Conservation (phyloP, 1,140 invertebrate genomes). For the Aphis gossypii region DNA sequence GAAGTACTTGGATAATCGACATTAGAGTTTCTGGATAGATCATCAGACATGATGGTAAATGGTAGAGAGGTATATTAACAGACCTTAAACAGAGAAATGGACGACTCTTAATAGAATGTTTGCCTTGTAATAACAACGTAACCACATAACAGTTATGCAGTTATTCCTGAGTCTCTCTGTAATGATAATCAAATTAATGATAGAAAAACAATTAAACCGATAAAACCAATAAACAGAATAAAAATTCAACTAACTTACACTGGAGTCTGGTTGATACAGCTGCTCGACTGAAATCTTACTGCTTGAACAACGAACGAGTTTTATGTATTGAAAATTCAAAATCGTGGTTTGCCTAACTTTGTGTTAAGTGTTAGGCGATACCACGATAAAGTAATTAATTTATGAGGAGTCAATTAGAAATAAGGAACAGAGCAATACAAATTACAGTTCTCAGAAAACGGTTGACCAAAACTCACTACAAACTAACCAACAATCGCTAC, state of each 20-base stretch:
- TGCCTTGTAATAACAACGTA: not conserved
- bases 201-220: not conserved
- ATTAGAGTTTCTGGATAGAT: not conserved
- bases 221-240: not conserved
- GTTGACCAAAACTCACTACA: too few relatives aligned
- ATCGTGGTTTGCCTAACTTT: not conserved
- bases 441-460: too few relatives aligned
- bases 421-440: too few relatives aligned
- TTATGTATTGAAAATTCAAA: not conserved
- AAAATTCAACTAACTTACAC: not conserved
- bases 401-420: too few relatives aligned
- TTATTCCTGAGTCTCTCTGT: not conserved
- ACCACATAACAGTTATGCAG: too few relatives aligned
- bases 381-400: too few relatives aligned
- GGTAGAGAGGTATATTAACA: not conserved
- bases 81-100: not conserved
- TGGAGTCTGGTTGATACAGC: not conserved
- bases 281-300: not conserved
- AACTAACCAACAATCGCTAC: too few relatives aligned
- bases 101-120: not conserved
- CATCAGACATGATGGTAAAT: slow-evolving; percentile 17
- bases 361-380: too few relatives aligned
- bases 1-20: not conserved
- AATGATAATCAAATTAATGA: not conserved
- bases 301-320: not conserved